Evolutionary conservation across 2,888 invertebrate species (phyloP).

Genomic region (Nebria brevicollis): DNA sequence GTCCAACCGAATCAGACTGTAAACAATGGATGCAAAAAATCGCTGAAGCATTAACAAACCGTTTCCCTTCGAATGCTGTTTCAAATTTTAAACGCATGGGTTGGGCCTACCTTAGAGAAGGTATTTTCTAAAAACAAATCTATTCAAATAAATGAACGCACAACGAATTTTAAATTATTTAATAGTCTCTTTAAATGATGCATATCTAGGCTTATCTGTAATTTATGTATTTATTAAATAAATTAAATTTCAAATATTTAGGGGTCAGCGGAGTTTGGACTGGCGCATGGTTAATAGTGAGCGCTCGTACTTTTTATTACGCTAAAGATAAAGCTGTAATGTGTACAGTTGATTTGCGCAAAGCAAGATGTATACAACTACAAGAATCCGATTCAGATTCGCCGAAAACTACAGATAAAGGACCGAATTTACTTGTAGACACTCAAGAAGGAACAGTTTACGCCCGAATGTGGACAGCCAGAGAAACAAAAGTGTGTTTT

Average conservation of each 20-base stretch:
- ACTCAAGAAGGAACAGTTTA: constrained; percentile 75
- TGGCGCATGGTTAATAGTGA: constrained; percentile 83
- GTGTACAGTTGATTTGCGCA: constrained; percentile 78
- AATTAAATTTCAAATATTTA: constrained; percentile 56
- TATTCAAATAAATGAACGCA: too few species aligned
- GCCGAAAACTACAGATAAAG: constrained; percentile 66
- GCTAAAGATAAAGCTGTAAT: constrained; percentile 67
- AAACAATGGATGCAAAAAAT: constrained; percentile 83
- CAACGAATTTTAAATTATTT: too few species aligned
- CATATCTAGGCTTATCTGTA: too few species aligned
- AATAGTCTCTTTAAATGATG: not conserved
- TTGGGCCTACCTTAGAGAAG: constrained; percentile 81
- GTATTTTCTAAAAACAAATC: constrained; percentile 56
- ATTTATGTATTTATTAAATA: too few species aligned
- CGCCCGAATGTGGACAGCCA: constrained; percentile 75
- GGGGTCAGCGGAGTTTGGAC: constrained; percentile 80
- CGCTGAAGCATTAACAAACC: constrained; percentile 75
- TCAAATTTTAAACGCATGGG: constrained; percentile 80
- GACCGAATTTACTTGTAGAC: constrained; percentile 74
- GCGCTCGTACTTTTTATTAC: constrained; percentile 73
- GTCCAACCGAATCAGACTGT: constrained; percentile 67
- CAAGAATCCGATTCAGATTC: constrained; percentile 69
- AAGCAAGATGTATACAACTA: constrained; percentile 79
- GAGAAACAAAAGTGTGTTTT: constrained; percentile 71
- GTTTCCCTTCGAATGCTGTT: constrained; percentile 75